Evolutionary conservation across 2,113 vertebrate species (phyloP).

Genomic region (Lipotes vexillifer): DNA sequence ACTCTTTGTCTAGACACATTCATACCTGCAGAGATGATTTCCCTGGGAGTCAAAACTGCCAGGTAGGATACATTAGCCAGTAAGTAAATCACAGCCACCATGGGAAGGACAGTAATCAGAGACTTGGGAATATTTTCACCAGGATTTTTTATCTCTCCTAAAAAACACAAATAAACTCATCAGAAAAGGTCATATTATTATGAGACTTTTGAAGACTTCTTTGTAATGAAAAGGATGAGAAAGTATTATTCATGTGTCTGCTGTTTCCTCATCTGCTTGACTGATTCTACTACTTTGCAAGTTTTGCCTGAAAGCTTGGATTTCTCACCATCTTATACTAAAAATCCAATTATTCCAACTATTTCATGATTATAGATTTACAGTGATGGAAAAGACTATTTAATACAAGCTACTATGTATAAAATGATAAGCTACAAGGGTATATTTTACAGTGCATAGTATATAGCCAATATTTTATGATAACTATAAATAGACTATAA

Average conservation of each 20-base stretch:
- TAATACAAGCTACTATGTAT: background rate
- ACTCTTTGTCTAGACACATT: background rate
- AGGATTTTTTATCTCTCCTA: constrained; percentile 80
- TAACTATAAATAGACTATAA: background rate
- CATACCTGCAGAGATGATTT: constrained; percentile 81
- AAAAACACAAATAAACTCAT: constrained; percentile 20
- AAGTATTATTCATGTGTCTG: background rate
- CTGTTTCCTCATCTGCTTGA: background rate
- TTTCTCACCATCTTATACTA: background rate
- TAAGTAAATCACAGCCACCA: constrained; percentile 78
- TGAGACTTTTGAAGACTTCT: background rate
- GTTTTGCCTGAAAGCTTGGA: background rate
- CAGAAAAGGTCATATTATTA: background rate
- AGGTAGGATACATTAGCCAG: constrained; percentile 82
- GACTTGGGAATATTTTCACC: constrained; percentile 79
- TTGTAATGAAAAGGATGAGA: background rate
- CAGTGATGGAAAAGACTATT: background rate
- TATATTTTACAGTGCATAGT: background rate
- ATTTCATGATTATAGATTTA: background rate
- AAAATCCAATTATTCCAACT: background rate
- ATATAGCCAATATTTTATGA: background rate
- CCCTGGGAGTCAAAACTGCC: constrained; percentile 80
- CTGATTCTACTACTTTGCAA: background rate
- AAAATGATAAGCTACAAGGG: background rate
- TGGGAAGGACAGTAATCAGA: constrained; percentile 77